phyloP scores from a whole-genome alignment of 2,888 invertebrate species.

The Hypomecis atomaria region DNA sequence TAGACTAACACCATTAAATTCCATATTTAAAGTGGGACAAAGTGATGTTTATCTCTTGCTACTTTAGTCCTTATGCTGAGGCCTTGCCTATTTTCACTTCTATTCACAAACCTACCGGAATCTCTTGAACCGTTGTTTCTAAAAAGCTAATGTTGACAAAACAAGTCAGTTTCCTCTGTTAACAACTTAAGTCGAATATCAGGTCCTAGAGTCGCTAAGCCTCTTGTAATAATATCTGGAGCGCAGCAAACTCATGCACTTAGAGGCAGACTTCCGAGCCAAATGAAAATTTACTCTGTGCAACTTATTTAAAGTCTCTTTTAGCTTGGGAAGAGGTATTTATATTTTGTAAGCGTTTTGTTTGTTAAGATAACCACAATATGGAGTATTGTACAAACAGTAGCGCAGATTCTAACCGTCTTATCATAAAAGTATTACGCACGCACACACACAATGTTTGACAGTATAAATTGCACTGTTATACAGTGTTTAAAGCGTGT shows the following conservation, averaged over 20 bases:
- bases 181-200: neutral
- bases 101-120: too few species aligned
- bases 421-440: too few species aligned
- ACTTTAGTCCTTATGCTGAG: too few species aligned
- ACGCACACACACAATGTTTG: too few species aligned
- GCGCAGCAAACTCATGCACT: slow-evolving; percentile 25
- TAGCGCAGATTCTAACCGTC: neutral
- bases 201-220: slow-evolving; percentile 6
- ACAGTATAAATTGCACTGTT: too few species aligned
- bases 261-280: neutral
- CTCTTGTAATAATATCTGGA: slow-evolving; percentile 27
- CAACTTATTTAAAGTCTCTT: neutral
- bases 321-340: slow-evolving; percentile 5
- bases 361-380: slow-evolving; percentile 12
- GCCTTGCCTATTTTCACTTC: too few species aligned
- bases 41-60: too few species aligned
- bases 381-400: slow-evolving; percentile 10
- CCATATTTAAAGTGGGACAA: too few species aligned
- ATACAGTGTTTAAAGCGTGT: too few species aligned
- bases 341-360: slow-evolving; percentile 16
- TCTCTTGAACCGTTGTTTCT: neutral
- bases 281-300: neutral
- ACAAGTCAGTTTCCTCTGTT: neutral
- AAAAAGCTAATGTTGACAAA: neutral
- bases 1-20: too few species aligned